A percentile compares a stretch with the other conserved stretches of the same genome.
Conservation (phyloP, 2,113 vertebrate genomes). For the Microcebus tavaratra region DNA sequence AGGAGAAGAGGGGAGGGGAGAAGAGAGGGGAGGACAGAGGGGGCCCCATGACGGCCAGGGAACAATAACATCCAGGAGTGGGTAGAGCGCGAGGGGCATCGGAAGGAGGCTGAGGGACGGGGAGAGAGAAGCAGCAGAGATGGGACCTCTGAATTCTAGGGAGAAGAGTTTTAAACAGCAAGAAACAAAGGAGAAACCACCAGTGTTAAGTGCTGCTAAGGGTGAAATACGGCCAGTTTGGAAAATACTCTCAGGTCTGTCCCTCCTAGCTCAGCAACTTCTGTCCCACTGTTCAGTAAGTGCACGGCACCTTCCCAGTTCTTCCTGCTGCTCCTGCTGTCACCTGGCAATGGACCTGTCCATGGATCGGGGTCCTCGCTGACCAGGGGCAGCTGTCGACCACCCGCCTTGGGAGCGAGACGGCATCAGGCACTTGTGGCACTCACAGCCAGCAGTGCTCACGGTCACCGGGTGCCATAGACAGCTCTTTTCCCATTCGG, state of each 20-base stretch:
- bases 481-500: not conserved
- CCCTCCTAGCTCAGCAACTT: not conserved
- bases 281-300: not conserved
- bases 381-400: not conserved
- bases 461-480: not conserved
- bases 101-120: not conserved
- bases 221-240: too few species aligned
- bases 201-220: not conserved
- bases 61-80: too few species aligned
- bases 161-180: not conserved
- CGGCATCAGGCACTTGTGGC: not conserved
- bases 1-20: fast-evolving
- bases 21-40: too few species aligned
- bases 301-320: too few species aligned
- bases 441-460: not conserved
- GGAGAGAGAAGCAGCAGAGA: not conserved
- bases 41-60: too few species aligned
- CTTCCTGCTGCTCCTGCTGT: too few species aligned
- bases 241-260: not conserved
- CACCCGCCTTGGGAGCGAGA: not conserved
- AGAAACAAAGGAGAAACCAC: not conserved
- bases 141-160: not conserved
- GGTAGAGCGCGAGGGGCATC: fast-evolving
- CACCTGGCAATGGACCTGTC: not conserved
- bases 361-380: not conserved